phyloP scores from a whole-genome alignment of 1,140 invertebrate species.

The Xylocopa sonorina region DNA sequence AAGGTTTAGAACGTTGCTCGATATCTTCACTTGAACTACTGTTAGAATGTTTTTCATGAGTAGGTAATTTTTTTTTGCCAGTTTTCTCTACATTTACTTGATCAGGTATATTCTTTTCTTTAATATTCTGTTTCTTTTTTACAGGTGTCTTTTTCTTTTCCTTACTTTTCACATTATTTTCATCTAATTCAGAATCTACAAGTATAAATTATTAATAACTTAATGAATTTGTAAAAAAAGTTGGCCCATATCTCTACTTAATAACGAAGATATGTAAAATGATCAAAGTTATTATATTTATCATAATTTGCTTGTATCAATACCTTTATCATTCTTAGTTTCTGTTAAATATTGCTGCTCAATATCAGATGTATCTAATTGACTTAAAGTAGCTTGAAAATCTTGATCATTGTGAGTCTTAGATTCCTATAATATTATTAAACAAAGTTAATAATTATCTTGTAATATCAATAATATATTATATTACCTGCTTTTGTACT shows the following conservation, averaged over 20 bases:
- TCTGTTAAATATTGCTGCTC: slow-evolving; percentile 60
- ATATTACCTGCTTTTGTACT: slow-evolving; percentile 47
- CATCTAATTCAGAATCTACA: slow-evolving; percentile 9
- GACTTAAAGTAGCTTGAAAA: slow-evolving; percentile 85
- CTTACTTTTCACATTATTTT: not conserved
- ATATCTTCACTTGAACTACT: slow-evolving; percentile 2
- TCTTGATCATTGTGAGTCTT: slow-evolving; percentile 84
- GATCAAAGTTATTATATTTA: no score
- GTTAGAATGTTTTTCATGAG: slow-evolving; percentile 27
- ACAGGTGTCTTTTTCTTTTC: not conserved
- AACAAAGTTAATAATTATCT: slow-evolving; percentile 8
- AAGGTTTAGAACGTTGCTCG: slow-evolving; percentile 2
- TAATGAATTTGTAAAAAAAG: no score
- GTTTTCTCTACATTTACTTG: slow-evolving; percentile 2
- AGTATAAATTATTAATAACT: not conserved
- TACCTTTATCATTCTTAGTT: slow-evolving; percentile 27
- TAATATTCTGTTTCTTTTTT: slow-evolving; percentile 4
- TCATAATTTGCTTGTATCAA: not conserved
- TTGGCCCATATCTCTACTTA: no score
- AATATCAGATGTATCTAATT: slow-evolving; percentile 82
- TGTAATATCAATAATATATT: slow-evolving; percentile 3
- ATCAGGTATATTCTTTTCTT: slow-evolving; percentile 5
- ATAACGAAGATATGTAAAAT: no score
- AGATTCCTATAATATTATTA: slow-evolving; percentile 46
- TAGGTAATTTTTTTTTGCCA: slow-evolving; percentile 18